Evolutionary conservation across 2,797 vertebrate species (phyloP).

Genomic region (Lepidocolaptes lacrymiger): DNA sequence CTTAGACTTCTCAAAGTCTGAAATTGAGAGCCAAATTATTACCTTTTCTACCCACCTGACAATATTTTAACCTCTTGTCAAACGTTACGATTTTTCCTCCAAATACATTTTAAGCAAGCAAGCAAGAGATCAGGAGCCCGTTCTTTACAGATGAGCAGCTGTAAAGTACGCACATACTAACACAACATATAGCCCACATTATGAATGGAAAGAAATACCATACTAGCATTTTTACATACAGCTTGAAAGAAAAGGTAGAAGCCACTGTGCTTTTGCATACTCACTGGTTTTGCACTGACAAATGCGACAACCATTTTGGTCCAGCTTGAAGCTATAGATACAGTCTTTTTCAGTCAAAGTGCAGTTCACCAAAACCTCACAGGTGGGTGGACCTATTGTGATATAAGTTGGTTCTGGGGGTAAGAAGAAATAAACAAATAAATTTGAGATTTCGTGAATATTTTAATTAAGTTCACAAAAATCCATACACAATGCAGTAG

Average conservation of each 20-base stretch:
- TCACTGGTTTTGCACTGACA: conserved; percentile 89
- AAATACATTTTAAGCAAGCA: not conserved
- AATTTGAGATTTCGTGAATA: not conserved
- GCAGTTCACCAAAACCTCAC: conserved; percentile 83
- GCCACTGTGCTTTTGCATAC: conserved; percentile 51
- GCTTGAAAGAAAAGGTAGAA: not conserved
- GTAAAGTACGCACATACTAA: not conserved
- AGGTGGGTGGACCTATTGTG: conserved; percentile 86
- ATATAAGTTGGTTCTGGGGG: conserved; percentile 87
- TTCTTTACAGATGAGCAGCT: not conserved
- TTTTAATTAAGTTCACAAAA: not conserved
- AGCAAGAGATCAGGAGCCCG: not conserved
- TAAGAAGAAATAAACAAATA: not conserved
- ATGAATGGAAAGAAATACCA: not conserved
- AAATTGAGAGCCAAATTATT: not conserved
- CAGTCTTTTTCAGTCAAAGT: conserved; percentile 84
- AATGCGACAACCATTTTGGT: conserved; percentile 82
- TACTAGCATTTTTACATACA: not conserved
- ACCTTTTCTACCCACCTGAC: not conserved
- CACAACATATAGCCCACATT: not conserved
- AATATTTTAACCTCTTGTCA: not conserved
- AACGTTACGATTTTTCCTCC: not conserved
- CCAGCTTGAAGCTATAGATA: conserved; percentile 82
- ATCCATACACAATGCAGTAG: not conserved
- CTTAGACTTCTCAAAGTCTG: not conserved